Percentiles rank a stretch among this genome's conserved stretches.
These are phyloP conservation scores for Rhombomys opimus DNA, from an alignment of 2,113 vertebrate species.

Conservation along the genomic window DNA sequence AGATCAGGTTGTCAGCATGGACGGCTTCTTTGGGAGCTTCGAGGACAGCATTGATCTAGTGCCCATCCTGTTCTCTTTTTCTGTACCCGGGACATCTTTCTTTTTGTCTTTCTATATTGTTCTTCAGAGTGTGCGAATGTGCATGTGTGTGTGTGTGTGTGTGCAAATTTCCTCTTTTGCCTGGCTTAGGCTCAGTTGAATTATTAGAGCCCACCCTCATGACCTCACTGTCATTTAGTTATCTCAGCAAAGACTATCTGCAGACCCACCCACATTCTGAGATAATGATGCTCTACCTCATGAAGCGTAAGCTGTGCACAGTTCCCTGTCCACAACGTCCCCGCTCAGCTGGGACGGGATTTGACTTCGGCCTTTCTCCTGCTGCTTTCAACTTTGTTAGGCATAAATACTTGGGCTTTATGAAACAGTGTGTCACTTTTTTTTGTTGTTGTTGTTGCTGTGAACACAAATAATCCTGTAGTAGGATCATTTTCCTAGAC, in stretches of 20 bases:
- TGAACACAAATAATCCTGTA: neutral
- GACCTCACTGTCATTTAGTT: constrained; percentile 43
- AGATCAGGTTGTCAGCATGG: neutral
- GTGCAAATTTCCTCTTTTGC: constrained; percentile 33
- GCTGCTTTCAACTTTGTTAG: neutral
- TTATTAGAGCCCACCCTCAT: neutral
- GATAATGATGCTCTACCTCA: neutral
- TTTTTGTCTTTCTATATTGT: neutral
- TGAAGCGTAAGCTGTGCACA: neutral
- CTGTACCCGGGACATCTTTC: neutral
- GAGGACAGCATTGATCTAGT: neutral
- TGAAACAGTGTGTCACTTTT: neutral
- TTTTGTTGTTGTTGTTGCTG: constrained; percentile 17
- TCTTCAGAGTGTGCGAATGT: neutral
- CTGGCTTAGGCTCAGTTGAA: neutral
- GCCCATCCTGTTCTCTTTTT: neutral
- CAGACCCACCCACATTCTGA: neutral
- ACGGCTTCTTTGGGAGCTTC: neutral
- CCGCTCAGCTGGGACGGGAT: neutral
- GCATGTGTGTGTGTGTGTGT: neutral
- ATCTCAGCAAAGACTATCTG: neutral
- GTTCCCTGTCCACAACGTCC: neutral
- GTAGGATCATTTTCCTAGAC: constrained; percentile 40
- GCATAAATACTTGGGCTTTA: constrained; percentile 27
- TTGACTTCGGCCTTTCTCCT: neutral